Conservation (phyloP, 2,888 invertebrate species). For the Rhyacophila evoluta region DNA sequence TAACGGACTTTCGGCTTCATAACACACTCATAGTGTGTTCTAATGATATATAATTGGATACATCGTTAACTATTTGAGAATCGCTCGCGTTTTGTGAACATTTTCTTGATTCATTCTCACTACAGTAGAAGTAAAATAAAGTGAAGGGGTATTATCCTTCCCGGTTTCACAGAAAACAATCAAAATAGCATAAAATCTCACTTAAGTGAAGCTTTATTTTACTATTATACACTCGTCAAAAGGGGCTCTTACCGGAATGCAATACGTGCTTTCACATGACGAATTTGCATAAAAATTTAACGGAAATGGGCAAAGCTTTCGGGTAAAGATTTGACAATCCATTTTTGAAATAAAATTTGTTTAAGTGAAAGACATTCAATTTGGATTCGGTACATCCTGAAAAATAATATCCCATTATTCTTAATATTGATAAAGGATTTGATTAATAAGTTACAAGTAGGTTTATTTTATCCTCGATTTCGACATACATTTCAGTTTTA, state of each 20-base stretch:
- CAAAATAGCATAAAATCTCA: conserved; percentile 24
- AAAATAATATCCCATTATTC: too few relatives aligned
- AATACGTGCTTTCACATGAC: conserved; percentile 15
- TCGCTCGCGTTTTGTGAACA: not conserved
- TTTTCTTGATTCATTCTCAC: not conserved
- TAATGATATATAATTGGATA: not conserved
- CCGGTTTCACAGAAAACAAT: conserved; percentile 8
- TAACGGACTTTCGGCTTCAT: not conserved
- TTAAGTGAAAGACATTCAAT: too few relatives aligned
- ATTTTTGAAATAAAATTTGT: too few relatives aligned
- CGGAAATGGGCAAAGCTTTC: not conserved
- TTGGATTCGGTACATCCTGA: too few relatives aligned
- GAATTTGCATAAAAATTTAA: not conserved
- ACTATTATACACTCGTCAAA: conserved; percentile 15
- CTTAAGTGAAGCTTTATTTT: conserved; percentile 20
- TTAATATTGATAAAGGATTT: too few relatives aligned
- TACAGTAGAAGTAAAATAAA: not conserved
- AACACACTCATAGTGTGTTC: not conserved
- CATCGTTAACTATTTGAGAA: not conserved
- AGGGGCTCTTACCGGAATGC: not conserved
- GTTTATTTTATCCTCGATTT: too few relatives aligned
- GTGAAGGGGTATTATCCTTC: not conserved
- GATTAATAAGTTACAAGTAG: too few relatives aligned
- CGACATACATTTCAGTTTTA: too few relatives aligned
- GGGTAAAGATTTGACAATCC: not conserved